These are phyloP conservation scores for Naja naja DNA, from an alignment of 2,113 vertebrate genomes.

Conservation along the genomic window DNA sequence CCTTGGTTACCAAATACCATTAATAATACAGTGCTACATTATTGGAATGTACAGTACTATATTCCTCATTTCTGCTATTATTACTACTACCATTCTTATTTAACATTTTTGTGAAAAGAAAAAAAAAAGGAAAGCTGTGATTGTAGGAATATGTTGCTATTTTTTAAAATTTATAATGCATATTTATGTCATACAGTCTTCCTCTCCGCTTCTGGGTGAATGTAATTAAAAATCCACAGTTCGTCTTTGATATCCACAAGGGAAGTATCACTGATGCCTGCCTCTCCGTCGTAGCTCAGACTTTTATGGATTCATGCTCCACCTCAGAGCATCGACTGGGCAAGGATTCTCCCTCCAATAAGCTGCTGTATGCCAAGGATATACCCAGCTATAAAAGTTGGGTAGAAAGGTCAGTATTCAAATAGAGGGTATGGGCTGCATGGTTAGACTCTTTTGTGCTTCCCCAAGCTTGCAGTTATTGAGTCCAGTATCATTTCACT, in stretches of 20 bases:
- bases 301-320: constrained; percentile 98
- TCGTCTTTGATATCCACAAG: constrained; percentile 98
- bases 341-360: constrained; percentile 97
- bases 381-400: constrained; percentile 99
- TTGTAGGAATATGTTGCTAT: background rate
- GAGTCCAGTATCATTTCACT: background rate
- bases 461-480: background rate
- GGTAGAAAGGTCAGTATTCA: constrained; percentile 88
- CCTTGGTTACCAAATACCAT: background rate
- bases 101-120: background rate
- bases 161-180: background rate
- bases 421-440: background rate
- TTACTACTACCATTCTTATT: background rate
- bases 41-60: background rate
- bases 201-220: constrained; percentile 98
- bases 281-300: constrained; percentile 96
- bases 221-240: constrained; percentile 98
- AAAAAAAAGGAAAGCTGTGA: background rate
- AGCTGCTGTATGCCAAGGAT: constrained; percentile 97
- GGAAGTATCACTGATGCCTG: constrained; percentile 98
- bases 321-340: constrained; percentile 96
- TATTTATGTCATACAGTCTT: constrained; percentile 71
- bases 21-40: background rate
- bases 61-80: background rate
- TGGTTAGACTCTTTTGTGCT: background rate